Evolutionary conservation across 64 coral and sea anemone genomes (phyloP).

Genomic region (Montipora cactus): DNA sequence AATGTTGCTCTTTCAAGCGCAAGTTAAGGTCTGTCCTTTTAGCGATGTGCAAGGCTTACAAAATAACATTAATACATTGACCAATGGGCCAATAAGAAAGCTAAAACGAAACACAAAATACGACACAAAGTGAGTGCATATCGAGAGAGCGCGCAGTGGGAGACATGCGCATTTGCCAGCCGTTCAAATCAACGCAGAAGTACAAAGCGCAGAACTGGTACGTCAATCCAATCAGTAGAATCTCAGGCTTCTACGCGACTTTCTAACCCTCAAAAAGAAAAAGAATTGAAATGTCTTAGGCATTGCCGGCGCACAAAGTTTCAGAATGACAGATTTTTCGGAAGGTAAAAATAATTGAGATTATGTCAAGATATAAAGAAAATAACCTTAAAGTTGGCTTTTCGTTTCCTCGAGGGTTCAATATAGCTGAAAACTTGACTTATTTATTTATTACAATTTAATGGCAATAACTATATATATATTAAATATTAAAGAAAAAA

Average conservation of each 20-base stretch:
- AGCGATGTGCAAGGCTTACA: background rate
- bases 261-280: background rate
- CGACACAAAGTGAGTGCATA: too few species aligned
- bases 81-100: too few species aligned
- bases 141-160: background rate
- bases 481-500: too few species aligned
- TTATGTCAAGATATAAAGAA: background rate
- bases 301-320: background rate
- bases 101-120: too few species aligned
- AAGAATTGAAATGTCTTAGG: background rate
- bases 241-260: background rate
- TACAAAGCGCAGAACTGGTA: background rate
- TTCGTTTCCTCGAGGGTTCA: background rate
- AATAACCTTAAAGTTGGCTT: slow-evolving; percentile 2
- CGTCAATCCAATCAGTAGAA: background rate
- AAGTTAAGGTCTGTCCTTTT: background rate
- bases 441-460: too few species aligned
- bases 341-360: background rate
- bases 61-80: too few species aligned
- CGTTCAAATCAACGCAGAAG: background rate
- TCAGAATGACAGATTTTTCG: background rate
- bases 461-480: too few species aligned
- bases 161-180: background rate
- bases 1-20: too few species aligned
- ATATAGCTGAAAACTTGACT: background rate